Conservation (phyloP, 2,888 invertebrate species). For the Platypus cylindrus region DNA sequence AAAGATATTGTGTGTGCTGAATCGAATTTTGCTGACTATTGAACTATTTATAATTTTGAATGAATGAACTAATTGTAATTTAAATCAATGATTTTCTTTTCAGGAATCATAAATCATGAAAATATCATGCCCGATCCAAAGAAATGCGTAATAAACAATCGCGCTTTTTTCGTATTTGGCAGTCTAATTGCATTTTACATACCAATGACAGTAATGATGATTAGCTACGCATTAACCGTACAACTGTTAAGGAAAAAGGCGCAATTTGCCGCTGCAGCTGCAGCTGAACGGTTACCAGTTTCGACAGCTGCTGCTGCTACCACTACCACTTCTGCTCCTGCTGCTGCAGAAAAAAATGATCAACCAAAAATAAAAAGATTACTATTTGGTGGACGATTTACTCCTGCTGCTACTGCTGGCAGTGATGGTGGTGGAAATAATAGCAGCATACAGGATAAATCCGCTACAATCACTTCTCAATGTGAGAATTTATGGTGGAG, state of each 20-base stretch:
- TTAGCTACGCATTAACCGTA: constrained; percentile 82
- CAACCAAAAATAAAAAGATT: constrained; percentile 41
- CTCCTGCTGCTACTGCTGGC: constrained; percentile 11
- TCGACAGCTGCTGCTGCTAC: too few relatives aligned
- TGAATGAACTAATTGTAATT: too few relatives aligned
- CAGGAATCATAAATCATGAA: constrained; percentile 60
- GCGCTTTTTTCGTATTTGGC: constrained; percentile 80
- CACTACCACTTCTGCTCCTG: too few relatives aligned
- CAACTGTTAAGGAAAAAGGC: constrained; percentile 72
- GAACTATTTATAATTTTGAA: too few relatives aligned
- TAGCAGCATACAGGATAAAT: constrained; percentile 24
- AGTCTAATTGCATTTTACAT: constrained; percentile 90
- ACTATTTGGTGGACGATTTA: constrained; percentile 36
- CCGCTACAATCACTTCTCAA: constrained; percentile 22
- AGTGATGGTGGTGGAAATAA: too few relatives aligned
- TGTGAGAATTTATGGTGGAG: constrained; percentile 28
- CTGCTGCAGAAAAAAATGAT: constrained; percentile 49
- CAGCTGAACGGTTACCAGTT: too few relatives aligned
- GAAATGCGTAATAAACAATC: constrained; percentile 71
- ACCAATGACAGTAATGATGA: constrained; percentile 90
- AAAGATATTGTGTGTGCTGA: too few relatives aligned
- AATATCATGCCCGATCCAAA: constrained; percentile 73
- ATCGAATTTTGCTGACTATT: too few relatives aligned
- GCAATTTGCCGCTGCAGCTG: constrained; percentile 53
- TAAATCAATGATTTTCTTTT: too few relatives aligned